These are phyloP conservation scores for Argyresthia albistria DNA, from an alignment of 2,888 invertebrate species.

Conservation along the genomic window DNA sequence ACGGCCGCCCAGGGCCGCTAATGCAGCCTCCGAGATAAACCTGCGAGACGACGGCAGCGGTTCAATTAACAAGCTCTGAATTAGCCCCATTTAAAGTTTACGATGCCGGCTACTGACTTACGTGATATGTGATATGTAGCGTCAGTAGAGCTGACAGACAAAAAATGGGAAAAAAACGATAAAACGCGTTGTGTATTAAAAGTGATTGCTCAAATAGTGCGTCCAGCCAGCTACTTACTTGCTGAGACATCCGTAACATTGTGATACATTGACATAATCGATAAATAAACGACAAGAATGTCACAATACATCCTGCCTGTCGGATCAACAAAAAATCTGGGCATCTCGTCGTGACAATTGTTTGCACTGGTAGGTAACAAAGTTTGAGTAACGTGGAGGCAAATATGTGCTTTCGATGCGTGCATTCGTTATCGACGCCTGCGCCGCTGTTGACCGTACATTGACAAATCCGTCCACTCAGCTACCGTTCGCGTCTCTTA, in stretches of 20 bases:
- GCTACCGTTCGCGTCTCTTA: constrained; percentile 58
- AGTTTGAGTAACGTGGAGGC: constrained; percentile 19
- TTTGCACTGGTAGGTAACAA: constrained; percentile 19
- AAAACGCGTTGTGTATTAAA: neutral
- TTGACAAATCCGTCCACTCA: constrained; percentile 56
- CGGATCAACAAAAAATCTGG: neutral
- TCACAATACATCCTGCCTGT: constrained; percentile 1
- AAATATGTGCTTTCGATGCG: constrained; percentile 32
- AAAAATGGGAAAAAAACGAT: too few relatives aligned
- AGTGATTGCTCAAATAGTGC: neutral
- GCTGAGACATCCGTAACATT: neutral
- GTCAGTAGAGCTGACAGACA: neutral
- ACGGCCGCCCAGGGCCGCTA: constrained; percentile 35
- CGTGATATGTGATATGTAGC: constrained; percentile 21
- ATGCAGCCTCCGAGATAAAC: constrained; percentile 54
- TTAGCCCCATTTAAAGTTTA: constrained; percentile 70
- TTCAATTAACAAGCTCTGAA: constrained; percentile 70
- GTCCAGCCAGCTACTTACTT: neutral
- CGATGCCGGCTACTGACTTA: constrained; percentile 68
- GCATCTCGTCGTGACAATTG: constrained; percentile 15
- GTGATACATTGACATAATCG: neutral
- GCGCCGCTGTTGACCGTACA: constrained; percentile 51
- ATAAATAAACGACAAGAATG: neutral
- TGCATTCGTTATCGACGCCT: constrained; percentile 22
- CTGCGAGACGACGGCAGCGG: constrained; percentile 37